Base-by-base conservation (phyloP, 1,140 invertebrate genomes). In the Scylla paramamosain region DNA sequence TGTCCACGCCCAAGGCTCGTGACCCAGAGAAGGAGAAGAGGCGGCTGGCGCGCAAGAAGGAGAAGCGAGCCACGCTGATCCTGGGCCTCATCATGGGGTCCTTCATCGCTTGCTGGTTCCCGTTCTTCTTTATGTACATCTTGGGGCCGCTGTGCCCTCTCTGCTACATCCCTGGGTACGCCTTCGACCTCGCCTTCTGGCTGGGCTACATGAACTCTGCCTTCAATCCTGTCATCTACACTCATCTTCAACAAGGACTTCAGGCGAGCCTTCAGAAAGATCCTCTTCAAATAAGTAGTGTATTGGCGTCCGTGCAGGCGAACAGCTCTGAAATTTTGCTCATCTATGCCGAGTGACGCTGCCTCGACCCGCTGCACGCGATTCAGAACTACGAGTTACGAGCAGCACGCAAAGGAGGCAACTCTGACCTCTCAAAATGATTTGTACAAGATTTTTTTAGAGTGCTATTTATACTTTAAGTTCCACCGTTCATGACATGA, bases 171-270 rank as follows among this genome's bases (percentile, higher is more conserved):
- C 98, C 98, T 0, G 97, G 97, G 0, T 98, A 98, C 96, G 98
- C 99, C 2, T 99, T 99, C 97, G 98, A 98, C 46, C 98, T 99
- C 95, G 99, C 99, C 83, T 99, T 99, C 97, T 99, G 99, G 99
- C 97, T 99, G 32, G 99, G 99, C 31, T 99, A 99, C 97, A 99
- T 99, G 98, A 99, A 99, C 97, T 99, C 99, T 46, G 99, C 99
- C 67, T 97, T 99, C 46, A 99, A 99, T 97, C 99, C 99, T 25
- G 98, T 99, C 86, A 98, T 98, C 84, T 98, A 98, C 96, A 99
- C 99, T n/a, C 87, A 99, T 99, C 96, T 99, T 99, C 97, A 99
- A 99, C 97, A 99, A 99, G 97, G 99, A 99, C 97, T 99, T 99
- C 97, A 98, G 99, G 94, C 98, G 98, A 96, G 99, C 99, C 16